These are phyloP conservation scores for Formicarius rufipectus DNA, from an alignment of 2,113 vertebrate genomes.

Conservation along the genomic window DNA sequence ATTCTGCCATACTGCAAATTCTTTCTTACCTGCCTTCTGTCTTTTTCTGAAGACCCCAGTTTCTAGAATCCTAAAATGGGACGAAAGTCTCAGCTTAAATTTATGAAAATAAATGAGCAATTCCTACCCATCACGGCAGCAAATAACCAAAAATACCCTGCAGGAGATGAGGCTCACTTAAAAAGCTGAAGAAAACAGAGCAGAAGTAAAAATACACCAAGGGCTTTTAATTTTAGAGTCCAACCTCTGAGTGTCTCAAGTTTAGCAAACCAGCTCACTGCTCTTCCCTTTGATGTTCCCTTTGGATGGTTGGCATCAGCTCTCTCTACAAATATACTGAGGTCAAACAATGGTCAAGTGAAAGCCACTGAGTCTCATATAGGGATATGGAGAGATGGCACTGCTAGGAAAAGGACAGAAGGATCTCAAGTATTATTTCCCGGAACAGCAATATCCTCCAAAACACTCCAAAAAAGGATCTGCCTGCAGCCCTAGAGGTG, in stretches of 20 bases:
- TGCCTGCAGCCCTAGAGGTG: neutral
- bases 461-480: neutral
- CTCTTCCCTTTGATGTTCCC: neutral
- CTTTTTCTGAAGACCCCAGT: neutral
- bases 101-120: neutral
- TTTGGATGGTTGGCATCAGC: neutral
- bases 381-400: neutral
- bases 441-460: neutral
- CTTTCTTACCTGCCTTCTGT: neutral
- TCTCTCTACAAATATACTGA: neutral
- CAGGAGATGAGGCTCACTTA: neutral
- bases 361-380: neutral
- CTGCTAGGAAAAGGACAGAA: neutral
- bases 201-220: slow-evolving; percentile 26
- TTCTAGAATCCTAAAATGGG: neutral
- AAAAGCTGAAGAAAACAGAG: slow-evolving; percentile 22
- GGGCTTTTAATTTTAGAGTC: slow-evolving; percentile 26
- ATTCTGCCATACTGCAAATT: neutral
- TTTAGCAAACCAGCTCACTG: neutral
- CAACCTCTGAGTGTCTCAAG: neutral
- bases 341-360: neutral
- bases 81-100: neutral
- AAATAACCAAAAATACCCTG: neutral
- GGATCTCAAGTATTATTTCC: neutral
- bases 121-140: neutral